A percentile compares a stretch with the other conserved stretches of the same genome.
phyloP scores from a whole-genome alignment of 1,140 invertebrate species.

The Eriosoma lanigerum region DNA sequence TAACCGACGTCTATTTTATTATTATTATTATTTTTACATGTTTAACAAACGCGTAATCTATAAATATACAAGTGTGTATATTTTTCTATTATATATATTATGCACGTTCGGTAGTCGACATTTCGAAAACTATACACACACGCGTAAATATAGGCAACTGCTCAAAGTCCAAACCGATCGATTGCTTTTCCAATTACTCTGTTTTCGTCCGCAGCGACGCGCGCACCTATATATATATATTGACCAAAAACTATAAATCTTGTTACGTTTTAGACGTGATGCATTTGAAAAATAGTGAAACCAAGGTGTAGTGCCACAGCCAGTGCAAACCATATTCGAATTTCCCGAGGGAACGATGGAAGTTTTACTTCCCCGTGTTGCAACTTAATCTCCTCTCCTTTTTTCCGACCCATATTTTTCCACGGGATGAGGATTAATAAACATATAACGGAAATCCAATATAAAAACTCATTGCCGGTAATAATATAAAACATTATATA shows the following conservation, averaged over 20 bases:
- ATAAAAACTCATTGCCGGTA: neutral
- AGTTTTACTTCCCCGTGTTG: conserved; percentile 19
- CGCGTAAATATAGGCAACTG: neutral
- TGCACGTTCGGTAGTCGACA: neutral
- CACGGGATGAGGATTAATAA: neutral
- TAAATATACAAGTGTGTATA: too few species aligned
- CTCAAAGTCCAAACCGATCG: conserved; percentile 27
- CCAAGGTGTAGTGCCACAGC: conserved; percentile 7
- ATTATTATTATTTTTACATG: neutral
- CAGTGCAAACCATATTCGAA: conserved; percentile 34
- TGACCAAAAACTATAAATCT: conserved; percentile 40
- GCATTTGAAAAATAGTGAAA: conserved; percentile 37
- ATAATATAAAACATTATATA: too few species aligned
- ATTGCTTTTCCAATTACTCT: conserved; percentile 39
- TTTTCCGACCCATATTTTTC: neutral
- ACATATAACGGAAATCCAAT: neutral
- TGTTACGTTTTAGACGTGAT: conserved; percentile 35
- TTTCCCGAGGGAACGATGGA: conserved; percentile 29
- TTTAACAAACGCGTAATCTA: neutral
- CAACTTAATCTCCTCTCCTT: neutral
- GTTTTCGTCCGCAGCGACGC: neutral
- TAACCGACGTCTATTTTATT: neutral
- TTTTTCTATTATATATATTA: too few species aligned
- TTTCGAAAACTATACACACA: neutral
- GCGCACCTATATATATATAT: conserved; percentile 9